Evolutionary conservation across 2,797 vertebrate genomes (phyloP).

Genomic region (Kryptolebias ocellatus): DNA sequence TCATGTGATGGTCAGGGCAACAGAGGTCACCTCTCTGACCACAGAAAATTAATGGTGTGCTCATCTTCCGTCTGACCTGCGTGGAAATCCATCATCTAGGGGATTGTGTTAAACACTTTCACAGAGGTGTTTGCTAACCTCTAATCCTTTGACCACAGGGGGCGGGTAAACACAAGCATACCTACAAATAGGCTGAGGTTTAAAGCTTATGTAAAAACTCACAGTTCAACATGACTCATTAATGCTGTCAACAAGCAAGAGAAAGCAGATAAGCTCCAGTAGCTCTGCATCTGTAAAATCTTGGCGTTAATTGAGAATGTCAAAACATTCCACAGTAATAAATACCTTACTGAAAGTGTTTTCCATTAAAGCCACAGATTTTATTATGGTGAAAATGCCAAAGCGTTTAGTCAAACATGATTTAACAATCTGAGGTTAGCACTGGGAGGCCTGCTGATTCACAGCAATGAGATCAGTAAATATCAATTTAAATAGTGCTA

Average conservation of each 20-base stretch:
- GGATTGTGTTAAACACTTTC: constrained; percentile 72
- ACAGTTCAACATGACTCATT: constrained; percentile 49
- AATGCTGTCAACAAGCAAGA: constrained; percentile 21
- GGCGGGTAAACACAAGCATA: constrained; percentile 39
- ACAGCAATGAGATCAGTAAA: constrained; percentile 18
- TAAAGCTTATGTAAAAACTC: constrained; percentile 29
- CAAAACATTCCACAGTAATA: constrained; percentile 28
- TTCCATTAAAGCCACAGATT: constrained; percentile 40
- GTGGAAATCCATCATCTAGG: constrained; percentile 69
- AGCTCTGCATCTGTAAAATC: constrained; percentile 39
- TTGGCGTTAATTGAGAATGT: constrained; percentile 33
- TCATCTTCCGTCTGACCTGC: constrained; percentile 73
- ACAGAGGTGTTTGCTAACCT: constrained; percentile 73
- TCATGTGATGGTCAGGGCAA: constrained; percentile 24
- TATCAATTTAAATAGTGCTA: constrained; percentile 1
- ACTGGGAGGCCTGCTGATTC: constrained; percentile 16
- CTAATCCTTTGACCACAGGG: constrained; percentile 53
- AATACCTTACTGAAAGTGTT: constrained; percentile 40
- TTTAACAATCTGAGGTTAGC: constrained; percentile 38
- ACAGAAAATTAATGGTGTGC: constrained; percentile 71
- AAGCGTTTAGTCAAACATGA: constrained; percentile 37
- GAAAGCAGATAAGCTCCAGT: constrained; percentile 4
- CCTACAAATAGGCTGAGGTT: constrained; percentile 36
- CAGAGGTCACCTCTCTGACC: constrained; percentile 74
- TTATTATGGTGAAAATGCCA: constrained; percentile 29